Evolutionary conservation across 2,888 invertebrate genomes (phyloP).

Genomic region (Chloromyia formosa): DNA sequence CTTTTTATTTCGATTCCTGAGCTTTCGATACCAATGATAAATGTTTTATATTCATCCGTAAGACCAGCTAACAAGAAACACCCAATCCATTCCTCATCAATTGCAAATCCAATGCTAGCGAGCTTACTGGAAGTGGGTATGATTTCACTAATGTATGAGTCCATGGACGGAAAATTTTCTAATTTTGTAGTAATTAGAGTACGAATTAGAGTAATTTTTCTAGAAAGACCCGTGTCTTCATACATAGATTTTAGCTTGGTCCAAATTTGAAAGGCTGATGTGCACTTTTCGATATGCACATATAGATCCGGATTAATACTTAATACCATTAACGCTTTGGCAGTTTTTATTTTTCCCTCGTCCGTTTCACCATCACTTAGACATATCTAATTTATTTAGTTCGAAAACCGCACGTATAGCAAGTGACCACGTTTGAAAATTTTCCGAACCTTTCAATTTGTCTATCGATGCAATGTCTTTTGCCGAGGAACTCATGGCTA

Average conservation of each 20-base stretch:
- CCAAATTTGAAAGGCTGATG: not conserved
- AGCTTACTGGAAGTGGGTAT: not conserved
- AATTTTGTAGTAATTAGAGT: too few species aligned
- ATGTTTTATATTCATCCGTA: conserved; percentile 12
- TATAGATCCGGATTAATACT: not conserved
- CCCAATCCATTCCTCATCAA: conserved; percentile 10
- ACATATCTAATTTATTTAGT: conserved; percentile 14
- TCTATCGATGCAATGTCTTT: conserved; percentile 5
- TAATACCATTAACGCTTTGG: not conserved
- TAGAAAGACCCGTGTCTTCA: conserved; percentile 3
- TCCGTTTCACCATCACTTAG: not conserved
- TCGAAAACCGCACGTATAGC: conserved; percentile 14
- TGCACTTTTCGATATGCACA: not conserved
- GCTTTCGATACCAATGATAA: not conserved
- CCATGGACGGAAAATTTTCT: too few species aligned
- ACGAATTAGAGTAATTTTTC: not conserved
- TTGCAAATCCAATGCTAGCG: conserved; percentile 5
- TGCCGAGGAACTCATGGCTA: conserved; percentile 1
- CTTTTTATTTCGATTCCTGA: conserved; percentile 8
- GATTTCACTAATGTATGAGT: conserved; percentile 11
- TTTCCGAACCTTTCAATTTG: conserved; percentile 7
- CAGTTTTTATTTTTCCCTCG: conserved; percentile 4
- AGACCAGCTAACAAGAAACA: conserved; percentile 3
- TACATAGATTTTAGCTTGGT: conserved; percentile 2
- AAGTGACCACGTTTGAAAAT: conserved; percentile 14